Percentiles rank a stretch among this genome's conserved stretches.
Evolutionary conservation across 2,113 vertebrate species (phyloP).

Genomic region (Helogale parvula): DNA sequence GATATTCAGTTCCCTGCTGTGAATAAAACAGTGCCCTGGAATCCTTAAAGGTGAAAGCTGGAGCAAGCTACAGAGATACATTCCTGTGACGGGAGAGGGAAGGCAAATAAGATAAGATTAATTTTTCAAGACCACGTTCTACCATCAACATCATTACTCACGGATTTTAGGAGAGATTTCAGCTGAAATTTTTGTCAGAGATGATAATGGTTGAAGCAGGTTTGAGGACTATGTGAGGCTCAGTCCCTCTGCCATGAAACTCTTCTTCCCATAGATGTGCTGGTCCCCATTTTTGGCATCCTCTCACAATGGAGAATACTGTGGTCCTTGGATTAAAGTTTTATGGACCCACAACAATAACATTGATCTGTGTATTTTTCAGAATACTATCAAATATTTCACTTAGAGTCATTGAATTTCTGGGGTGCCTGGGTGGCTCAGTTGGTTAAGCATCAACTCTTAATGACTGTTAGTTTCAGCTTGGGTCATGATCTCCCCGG

Average conservation of each 20-base stretch:
- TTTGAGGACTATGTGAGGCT: neutral
- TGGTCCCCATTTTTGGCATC: neutral
- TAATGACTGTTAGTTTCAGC: no score
- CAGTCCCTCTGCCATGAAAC: neutral
- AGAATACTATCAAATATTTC: neutral
- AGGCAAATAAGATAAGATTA: neutral
- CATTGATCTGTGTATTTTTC: neutral
- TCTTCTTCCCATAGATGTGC: neutral
- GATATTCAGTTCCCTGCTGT: neutral
- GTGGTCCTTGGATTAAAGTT: neutral
- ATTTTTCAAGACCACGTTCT: neutral
- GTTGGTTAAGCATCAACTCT: no score
- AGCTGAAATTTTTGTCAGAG: neutral
- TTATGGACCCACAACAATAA: neutral
- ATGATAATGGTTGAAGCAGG: neutral
- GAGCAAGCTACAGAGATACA: neutral
- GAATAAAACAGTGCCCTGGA: neutral
- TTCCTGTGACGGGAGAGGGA: neutral
- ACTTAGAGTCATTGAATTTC: neutral
- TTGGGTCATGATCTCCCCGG: no score
- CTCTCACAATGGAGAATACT: neutral
- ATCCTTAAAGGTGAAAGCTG: neutral
- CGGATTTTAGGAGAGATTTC: neutral
- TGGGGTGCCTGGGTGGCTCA: no score
- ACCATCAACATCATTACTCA: neutral